Evolutionary conservation across 30 jellyfish, hydroid and myxozoan genomes (phyloP).

Genomic region (Haliclystus octoradiatus): DNA sequence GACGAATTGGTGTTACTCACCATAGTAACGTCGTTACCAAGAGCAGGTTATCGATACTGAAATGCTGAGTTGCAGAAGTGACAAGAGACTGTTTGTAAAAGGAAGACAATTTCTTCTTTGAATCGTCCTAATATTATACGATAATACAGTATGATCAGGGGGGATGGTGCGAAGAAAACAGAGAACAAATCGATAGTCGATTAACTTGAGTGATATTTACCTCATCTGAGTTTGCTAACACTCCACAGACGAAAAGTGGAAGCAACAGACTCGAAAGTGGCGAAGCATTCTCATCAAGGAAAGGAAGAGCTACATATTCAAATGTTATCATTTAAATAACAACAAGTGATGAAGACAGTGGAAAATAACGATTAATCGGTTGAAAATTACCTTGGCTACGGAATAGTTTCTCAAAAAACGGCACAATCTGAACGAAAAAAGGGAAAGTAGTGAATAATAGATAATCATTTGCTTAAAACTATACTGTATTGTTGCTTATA

Average conservation of each 20-base stretch:
- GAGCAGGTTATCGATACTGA: slow-evolving; percentile 34
- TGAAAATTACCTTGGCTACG: slow-evolving; percentile 52
- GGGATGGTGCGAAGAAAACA: no score
- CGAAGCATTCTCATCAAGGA: slow-evolving; percentile 34
- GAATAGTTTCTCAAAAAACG: slow-evolving; percentile 76
- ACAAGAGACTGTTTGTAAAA: slow-evolving; percentile 78
- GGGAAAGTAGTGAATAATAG: no score
- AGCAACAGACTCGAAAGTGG: slow-evolving; percentile 72
- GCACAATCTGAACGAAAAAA: slow-evolving; percentile 47
- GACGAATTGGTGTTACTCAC: no score
- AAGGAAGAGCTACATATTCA: slow-evolving; percentile 21
- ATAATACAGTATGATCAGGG: no score
- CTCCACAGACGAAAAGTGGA: slow-evolving; percentile 83
- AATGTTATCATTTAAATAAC: no score
- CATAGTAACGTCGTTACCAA: slow-evolving; percentile 40
- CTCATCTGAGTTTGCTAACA: slow-evolving; percentile 51
- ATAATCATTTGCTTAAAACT: no score
- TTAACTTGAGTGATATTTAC: no score
- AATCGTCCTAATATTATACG: slow-evolving; percentile 75
- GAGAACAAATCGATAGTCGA: no score
- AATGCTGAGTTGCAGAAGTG: slow-evolving; percentile 62
- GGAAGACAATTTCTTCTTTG: slow-evolving; percentile 35
- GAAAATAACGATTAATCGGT: neutral
- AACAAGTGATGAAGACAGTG: no score
- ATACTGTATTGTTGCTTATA: no score